These are phyloP conservation scores for Meloidogyne hapla DNA, from an alignment of 1,140 invertebrate species.

Conservation along the genomic window DNA sequence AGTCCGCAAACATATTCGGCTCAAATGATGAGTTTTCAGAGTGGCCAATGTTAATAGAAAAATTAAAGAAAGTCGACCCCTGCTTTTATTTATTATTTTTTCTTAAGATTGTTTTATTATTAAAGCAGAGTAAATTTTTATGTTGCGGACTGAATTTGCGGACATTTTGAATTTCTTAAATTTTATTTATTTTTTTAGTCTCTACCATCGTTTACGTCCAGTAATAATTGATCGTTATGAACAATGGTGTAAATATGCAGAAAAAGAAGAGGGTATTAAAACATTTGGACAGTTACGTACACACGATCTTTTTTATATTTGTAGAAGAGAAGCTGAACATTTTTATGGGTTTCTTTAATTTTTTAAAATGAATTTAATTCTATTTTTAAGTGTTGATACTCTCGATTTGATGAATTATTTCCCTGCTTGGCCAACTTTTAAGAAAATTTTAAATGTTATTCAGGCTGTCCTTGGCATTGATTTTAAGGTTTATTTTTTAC, in stretches of 20 bases:
- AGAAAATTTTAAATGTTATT: conserved; percentile 44
- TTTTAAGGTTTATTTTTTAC: conserved; percentile 36
- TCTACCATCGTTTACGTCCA: conserved; percentile 53
- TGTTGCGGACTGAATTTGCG: no score
- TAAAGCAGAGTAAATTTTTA: no score
- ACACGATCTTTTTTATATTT: conserved; percentile 60
- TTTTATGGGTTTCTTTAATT: conserved; percentile 48
- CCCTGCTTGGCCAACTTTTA: conserved; percentile 61
- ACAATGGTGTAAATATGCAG: conserved; percentile 54
- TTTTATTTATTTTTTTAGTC: conserved; percentile 36
- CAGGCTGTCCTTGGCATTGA: conserved; percentile 49
- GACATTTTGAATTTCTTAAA: neutral
- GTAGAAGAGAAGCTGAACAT: conserved; percentile 57
- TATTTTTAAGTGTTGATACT: conserved; percentile 53
- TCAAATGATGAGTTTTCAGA: no score
- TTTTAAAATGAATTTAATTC: no score
- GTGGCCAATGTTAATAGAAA: no score
- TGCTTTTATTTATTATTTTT: no score
- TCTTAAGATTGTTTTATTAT: no score
- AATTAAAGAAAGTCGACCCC: no score
- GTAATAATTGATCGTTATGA: conserved; percentile 59
- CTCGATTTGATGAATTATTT: conserved; percentile 63
- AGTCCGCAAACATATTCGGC: no score
- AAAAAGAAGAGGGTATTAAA: conserved; percentile 45
- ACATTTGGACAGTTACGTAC: conserved; percentile 43